Base-by-base conservation (phyloP, 2,797 vertebrate species). In the Acanthiza pusilla region DNA sequence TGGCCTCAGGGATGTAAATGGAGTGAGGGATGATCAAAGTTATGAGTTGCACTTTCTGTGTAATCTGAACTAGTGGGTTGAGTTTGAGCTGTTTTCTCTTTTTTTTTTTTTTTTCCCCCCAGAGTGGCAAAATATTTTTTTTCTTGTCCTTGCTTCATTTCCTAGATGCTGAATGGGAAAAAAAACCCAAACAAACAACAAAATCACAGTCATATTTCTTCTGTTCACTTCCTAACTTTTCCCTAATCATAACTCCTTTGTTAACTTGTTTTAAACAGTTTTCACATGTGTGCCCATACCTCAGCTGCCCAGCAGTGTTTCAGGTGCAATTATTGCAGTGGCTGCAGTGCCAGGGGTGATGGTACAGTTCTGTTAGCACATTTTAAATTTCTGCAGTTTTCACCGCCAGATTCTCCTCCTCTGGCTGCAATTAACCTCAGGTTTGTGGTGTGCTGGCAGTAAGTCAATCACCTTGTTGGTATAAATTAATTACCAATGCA, bases 341-440 rank as follows among this genome's bases (percentile, higher is more conserved):
- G 30, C n/a, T 55, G 40, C 51, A n/a, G 40, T 13, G 18, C 61
- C 10, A 7, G 27, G 5, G 23, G 11, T 54, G 61, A 14, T 32
- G 22, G 3, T 22, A 5, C 0, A 2, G 3, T 36, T 70, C 40
- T 77, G 20, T 30, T 17, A 63, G 36, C 5, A 27, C 11, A 3
- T 21, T 85, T 78, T 11, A 48, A 8, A 7, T 76, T 66, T 82
- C 43, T 76, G 51, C 30, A 34, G 22, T 27, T 88, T 83, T 71
- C 32, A 26, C 40, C 79, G 55, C 43, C 30, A 57, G 10, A 29
- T 55, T 92, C 67, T 89, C 40, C 34, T 80, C 14, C 42, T 70
- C 40, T 76, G 51, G 29, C 43, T 88, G n/a, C 7, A 54, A 3
- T 36, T n/a, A 68, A 61, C 26, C 32, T 78, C 50, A 50, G 54